Percentiles rank a stretch among this genome's conserved stretches.
These are phyloP conservation scores for Vanessa tameamea DNA, from an alignment of 1,140 invertebrate species.

Conservation along the genomic window DNA sequence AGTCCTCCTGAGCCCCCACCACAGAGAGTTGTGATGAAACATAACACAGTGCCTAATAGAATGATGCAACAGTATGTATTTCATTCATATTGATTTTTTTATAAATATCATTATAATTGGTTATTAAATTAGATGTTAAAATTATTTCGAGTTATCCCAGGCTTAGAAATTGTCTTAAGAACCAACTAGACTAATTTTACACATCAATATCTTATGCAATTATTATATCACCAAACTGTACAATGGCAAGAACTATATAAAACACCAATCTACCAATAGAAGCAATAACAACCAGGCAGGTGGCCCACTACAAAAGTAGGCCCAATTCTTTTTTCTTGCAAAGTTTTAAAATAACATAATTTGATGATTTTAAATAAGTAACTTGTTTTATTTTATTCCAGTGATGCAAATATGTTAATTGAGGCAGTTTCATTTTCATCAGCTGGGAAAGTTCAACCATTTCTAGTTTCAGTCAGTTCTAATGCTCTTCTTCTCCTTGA, in stretches of 20 bases:
- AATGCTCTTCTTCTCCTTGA: constrained; percentile 94
- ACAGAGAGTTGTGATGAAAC: constrained; percentile 84
- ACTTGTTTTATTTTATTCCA: constrained; percentile 67
- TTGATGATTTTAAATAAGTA: too few species aligned
- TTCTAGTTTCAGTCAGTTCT: constrained; percentile 92
- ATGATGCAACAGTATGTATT: constrained; percentile 85
- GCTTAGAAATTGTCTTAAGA: too few species aligned
- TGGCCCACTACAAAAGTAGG: too few species aligned
- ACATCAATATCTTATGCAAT: too few species aligned
- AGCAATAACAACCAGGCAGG: too few species aligned
- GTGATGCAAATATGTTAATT: constrained; percentile 93
- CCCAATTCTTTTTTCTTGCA: neutral
- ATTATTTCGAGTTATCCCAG: too few species aligned
- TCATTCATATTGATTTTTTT: constrained; percentile 14
- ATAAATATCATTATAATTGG: neutral
- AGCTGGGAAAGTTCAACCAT: constrained; percentile 94
- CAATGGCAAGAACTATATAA: too few species aligned
- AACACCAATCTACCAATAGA: too few species aligned
- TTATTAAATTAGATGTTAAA: neutral
- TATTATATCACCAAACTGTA: too few species aligned
- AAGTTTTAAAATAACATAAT: too few species aligned
- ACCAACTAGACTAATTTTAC: too few species aligned
- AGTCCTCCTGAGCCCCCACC: constrained; percentile 79
- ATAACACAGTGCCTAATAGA: constrained; percentile 85
- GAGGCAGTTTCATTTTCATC: constrained; percentile 93